Base-by-base conservation (phyloP, 92 coral and sea anemone genomes). In the Phymanthus crucifer region DNA sequence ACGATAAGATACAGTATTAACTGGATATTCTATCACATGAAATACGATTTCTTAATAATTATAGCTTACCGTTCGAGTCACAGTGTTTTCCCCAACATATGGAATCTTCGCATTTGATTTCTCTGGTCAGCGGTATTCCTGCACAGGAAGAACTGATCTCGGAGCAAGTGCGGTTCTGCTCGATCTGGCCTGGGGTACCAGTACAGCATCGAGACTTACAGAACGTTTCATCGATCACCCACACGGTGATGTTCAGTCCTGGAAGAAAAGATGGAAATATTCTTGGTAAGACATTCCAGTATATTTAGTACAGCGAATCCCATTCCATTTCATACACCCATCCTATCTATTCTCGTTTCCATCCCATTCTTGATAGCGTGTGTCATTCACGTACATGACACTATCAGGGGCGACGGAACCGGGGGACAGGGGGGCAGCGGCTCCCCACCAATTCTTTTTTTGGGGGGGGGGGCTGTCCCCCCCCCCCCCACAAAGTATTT, bases 121-220 rank as follows among this genome's bases (percentile, higher is more conserved):
- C 56, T 40, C 75, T 71, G 29, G 16, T 16, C 3, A 40, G 3
- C 3, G 9, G 13, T 10, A 71, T 24, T 17, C 75, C 75, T 40
- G 50, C 35, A 71, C 75, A 71, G 57, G 57, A 71, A n/a, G 24
- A 19, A 12, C 32, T 4, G 32, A 12, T 16, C 24, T 71, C 75
- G 14, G 36, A 8, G 23, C 75, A 71, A 1, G 75, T 71, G 19
- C 75, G 47, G 52, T 71, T 71, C 32, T 71, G 50, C 75, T 57
- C 24, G 14, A 71, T 45, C 23, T 71, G 75, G 9, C 52, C 52
- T 18, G 75, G 75, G 14, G 52, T 24, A 3, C 75, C 75, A 0
- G 27, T 31, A 40, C 75, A 71, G 33, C 75, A 71, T 0, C 52
- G 26, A 23, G 17, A 11, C 14, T 24, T 5, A 40, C 75, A 71